Percentiles rank a stretch among this genome's conserved stretches.
Evolutionary conservation across 1,140 invertebrate species (phyloP).

Genomic region (Holcopasites calliopsidis): DNA sequence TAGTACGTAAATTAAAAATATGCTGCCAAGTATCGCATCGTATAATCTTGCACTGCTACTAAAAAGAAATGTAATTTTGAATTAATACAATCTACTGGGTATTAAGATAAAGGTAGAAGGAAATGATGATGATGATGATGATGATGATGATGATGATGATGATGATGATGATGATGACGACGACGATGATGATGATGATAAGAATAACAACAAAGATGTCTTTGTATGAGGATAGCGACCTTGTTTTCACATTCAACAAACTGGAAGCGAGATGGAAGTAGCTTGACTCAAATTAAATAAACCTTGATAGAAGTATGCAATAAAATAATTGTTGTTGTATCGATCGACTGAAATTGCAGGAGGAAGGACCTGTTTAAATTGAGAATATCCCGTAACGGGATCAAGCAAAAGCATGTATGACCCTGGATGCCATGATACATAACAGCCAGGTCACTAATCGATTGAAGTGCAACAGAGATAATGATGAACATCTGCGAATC

Average conservation of each 20-base stretch:
- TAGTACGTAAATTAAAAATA: constrained; percentile 36
- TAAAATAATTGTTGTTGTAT: constrained; percentile 56
- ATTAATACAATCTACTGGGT: constrained; percentile 53
- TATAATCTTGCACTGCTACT: constrained; percentile 23
- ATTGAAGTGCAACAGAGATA: constrained; percentile 66
- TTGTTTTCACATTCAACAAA: constrained; percentile 77
- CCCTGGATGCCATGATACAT: constrained; percentile 62
- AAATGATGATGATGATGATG: constrained; percentile 20
- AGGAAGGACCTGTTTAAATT: constrained; percentile 61
- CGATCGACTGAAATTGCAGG: constrained; percentile 44
- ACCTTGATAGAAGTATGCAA: constrained; percentile 58
- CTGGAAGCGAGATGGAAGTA: constrained; percentile 76
- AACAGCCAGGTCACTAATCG: constrained; percentile 63
- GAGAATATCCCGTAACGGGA: constrained; percentile 60
- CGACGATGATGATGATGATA: constrained; percentile 43
- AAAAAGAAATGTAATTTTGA: constrained; percentile 40
- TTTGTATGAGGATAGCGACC: constrained; percentile 64
- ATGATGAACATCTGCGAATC: neutral
- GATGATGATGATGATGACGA: constrained; percentile 17
- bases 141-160: constrained; percentile 46
- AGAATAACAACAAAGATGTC: no score
- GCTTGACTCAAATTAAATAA: constrained; percentile 67
- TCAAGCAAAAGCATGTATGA: constrained; percentile 70
- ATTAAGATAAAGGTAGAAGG: constrained; percentile 40
- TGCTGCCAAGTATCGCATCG: constrained; percentile 7